A percentile compares a stretch with the other conserved stretches of the same genome.
Conservation (phyloP, 2,888 invertebrate genomes). For the Therioaphis trifolii region DNA sequence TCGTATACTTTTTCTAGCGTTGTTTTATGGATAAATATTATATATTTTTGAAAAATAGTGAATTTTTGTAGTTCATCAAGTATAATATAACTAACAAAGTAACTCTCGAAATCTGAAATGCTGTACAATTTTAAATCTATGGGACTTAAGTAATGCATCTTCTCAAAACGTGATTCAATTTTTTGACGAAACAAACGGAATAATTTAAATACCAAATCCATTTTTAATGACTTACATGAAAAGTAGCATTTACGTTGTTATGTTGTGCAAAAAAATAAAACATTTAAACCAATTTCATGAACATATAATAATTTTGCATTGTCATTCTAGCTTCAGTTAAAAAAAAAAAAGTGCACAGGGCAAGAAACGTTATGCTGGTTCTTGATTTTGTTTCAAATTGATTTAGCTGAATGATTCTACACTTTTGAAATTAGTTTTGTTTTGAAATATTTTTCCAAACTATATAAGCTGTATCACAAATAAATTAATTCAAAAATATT, state of each 20-base stretch:
- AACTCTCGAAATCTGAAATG: no score
- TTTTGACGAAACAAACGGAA: no score
- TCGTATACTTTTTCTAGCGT: no score
- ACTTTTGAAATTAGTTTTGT: constrained; percentile 26
- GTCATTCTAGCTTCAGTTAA: constrained; percentile 39
- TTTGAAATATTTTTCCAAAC: not conserved
- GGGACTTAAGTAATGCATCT: no score
- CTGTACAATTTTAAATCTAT: no score
- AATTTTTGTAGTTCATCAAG: no score
- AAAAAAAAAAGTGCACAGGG: not conserved
- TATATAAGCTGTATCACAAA: not conserved
- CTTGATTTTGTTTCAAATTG: not conserved
- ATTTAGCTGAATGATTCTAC: constrained; percentile 25
- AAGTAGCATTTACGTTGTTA: not conserved
- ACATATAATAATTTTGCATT: not conserved
- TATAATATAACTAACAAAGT: no score
- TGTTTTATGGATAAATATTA: no score
- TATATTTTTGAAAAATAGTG: no score
- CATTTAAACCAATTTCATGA: not conserved
- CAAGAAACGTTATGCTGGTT: not conserved
- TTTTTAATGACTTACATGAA: no score
- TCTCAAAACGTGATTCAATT: no score
- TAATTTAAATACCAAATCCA: no score
- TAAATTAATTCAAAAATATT: not conserved
- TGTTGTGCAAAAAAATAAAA: not conserved